These are phyloP conservation scores for Athetis lepigone DNA, from an alignment of 2,888 invertebrate genomes.

Conservation along the genomic window DNA sequence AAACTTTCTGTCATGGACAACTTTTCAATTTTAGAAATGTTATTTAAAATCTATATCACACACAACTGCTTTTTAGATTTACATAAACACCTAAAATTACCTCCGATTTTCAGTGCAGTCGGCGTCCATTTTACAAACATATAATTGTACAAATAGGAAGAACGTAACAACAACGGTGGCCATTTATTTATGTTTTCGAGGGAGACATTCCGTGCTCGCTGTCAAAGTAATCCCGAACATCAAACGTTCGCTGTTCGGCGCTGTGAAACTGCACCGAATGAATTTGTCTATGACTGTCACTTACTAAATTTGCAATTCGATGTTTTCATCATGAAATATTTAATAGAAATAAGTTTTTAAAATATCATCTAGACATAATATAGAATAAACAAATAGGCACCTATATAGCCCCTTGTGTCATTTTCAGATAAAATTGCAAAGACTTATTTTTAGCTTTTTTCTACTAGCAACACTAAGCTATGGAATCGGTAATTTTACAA, in stretches of 20 bases:
- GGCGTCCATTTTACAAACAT: constrained; percentile 89
- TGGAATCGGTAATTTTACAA: neutral
- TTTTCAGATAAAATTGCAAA: no score
- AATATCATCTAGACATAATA: no score
- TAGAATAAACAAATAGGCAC: no score
- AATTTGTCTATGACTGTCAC: constrained; percentile 64
- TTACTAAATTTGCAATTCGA: constrained; percentile 11
- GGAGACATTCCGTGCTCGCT: constrained; percentile 82
- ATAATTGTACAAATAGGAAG: constrained; percentile 81
- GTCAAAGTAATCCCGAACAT: constrained; percentile 66
- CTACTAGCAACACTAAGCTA: neutral
- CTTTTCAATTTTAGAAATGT: constrained; percentile 73
- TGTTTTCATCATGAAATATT: neutral
- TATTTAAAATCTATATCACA: constrained; percentile 50
- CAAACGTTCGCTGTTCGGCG: constrained; percentile 71
- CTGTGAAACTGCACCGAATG: constrained; percentile 58
- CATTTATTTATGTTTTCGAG: constrained; percentile 89
- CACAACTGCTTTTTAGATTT: neutral
- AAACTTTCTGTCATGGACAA: constrained; percentile 83
- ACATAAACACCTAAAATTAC: constrained; percentile 65
- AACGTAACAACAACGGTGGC: constrained; percentile 89
- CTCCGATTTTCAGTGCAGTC: constrained; percentile 76
- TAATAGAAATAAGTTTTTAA: neutral
- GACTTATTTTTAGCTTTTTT: neutral
- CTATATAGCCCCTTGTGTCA: no score